These are phyloP conservation scores for Lucilia cuprina DNA, from an alignment of 1,140 invertebrate genomes.

Conservation along the genomic window DNA sequence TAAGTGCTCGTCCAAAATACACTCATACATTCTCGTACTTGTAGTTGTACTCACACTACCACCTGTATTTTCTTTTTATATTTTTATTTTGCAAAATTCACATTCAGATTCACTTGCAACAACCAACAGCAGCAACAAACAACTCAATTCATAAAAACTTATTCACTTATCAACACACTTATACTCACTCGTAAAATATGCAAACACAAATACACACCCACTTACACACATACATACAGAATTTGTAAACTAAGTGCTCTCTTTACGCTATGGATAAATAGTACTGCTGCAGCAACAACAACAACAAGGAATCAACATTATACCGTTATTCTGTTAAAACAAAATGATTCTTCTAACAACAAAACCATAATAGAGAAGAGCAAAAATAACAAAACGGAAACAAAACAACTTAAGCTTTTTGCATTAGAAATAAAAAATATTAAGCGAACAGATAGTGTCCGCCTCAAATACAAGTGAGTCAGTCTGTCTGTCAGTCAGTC, in stretches of 20 bases:
- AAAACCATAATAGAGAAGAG: too few species aligned
- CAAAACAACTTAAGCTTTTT: too few species aligned
- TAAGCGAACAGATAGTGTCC: too few species aligned
- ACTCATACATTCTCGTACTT: neutral
- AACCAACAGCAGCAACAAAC: neutral
- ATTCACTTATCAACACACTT: conserved; percentile 2
- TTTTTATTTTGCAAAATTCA: neutral
- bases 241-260: conserved; percentile 32
- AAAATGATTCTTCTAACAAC: too few species aligned
- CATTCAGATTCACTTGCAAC: neutral
- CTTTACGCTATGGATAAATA: conserved; percentile 32
- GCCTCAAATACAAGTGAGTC: too few species aligned
- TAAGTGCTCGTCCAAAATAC: conserved; percentile 28
- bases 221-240: neutral
- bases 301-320: neutral
- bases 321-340: too few species aligned
- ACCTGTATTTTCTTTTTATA: too few species aligned
- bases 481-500: too few species aligned
- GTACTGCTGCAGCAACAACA: neutral
- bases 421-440: too few species aligned
- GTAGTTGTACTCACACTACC: too few species aligned
- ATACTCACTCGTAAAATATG: neutral
- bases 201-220: neutral
- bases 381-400: too few species aligned
- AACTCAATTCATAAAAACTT: neutral